A percentile compares a stretch with the other conserved stretches of the same genome.
These are phyloP conservation scores for Gouania willdenowi DNA, from an alignment of 2,797 vertebrate genomes.

Conservation along the genomic window DNA sequence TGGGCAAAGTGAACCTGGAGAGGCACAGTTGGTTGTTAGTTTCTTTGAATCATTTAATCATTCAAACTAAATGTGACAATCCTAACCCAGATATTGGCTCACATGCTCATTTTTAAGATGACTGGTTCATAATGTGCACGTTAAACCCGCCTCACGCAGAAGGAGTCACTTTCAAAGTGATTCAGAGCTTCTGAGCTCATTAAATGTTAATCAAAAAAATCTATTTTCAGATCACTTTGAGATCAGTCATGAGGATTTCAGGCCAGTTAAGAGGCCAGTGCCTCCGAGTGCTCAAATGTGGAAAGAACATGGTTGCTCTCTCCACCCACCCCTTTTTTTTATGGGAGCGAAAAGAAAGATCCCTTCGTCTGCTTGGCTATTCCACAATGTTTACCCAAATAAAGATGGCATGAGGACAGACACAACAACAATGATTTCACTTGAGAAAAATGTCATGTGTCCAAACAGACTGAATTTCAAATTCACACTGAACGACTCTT, in stretches of 20 bases:
- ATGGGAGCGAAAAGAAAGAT: slow-evolving; percentile 23
- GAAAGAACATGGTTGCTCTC: no score
- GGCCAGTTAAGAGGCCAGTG: slow-evolving; percentile 60
- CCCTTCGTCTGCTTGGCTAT: slow-evolving; percentile 1
- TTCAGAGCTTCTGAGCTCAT: slow-evolving; percentile 79
- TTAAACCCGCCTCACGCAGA: slow-evolving; percentile 35
- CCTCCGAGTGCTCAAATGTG: slow-evolving; percentile 42
- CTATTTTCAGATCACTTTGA: slow-evolving; percentile 80
- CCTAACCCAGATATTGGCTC: neutral
- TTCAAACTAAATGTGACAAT: no score
- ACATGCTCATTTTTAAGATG: slow-evolving; percentile 2
- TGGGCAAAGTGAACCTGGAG: no score
- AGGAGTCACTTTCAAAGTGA: slow-evolving; percentile 72
- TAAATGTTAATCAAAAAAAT: slow-evolving; percentile 83
- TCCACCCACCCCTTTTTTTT: no score
- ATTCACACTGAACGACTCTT: slow-evolving; percentile 3
- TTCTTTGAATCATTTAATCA: no score
- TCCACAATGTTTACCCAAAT: neutral
- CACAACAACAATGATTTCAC: neutral
- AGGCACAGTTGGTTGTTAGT: no score
- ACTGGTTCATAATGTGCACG: slow-evolving; percentile 37
- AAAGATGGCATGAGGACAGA: neutral
- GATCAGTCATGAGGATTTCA: slow-evolving; percentile 76
- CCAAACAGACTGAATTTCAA: slow-evolving; percentile 4
- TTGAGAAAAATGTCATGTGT: neutral